Evolutionary conservation across 2,797 vertebrate species (phyloP).

Genomic region (Poeciliopsis infans): DNA sequence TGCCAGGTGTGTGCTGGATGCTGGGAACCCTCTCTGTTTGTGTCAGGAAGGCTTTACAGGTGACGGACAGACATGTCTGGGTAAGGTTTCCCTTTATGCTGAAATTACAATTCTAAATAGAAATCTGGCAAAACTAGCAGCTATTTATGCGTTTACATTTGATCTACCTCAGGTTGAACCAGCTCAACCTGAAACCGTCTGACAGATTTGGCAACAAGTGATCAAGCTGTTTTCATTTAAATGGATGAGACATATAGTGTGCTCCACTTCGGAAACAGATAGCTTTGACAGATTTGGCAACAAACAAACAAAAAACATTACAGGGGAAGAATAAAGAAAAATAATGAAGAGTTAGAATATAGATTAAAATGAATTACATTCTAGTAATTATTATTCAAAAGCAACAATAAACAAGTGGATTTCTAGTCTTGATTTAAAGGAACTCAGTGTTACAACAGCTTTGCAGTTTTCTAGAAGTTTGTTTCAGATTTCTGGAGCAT

Average conservation of each 20-base stretch:
- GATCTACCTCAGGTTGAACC: conserved; percentile 1
- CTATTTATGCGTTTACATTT: conserved; percentile 10
- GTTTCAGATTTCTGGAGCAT: neutral
- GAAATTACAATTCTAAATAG: neutral
- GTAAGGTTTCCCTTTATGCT: conserved; percentile 73
- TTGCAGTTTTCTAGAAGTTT: conserved; percentile 1
- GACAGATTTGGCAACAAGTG: neutral
- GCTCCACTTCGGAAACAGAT: neutral
- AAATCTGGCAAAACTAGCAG: neutral
- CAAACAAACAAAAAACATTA: neutral
- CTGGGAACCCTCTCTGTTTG: conserved; percentile 77
- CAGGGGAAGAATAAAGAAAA: neutral
- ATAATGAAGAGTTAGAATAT: neutral
- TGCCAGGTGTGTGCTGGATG: conserved; percentile 79
- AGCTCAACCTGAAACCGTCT: neutral
- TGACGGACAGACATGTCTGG: conserved; percentile 83
- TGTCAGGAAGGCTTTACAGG: conserved; percentile 87
- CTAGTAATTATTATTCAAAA: neutral
- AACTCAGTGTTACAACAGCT: neutral
- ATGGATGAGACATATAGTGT: neutral
- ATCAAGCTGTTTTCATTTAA: neutral
- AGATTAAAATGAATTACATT: neutral
- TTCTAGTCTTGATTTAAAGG: neutral
- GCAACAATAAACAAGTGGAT: neutral
- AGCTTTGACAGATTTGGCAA: neutral